Conservation (phyloP, 2,888 invertebrate genomes). For the Morpho deidamia region DNA sequence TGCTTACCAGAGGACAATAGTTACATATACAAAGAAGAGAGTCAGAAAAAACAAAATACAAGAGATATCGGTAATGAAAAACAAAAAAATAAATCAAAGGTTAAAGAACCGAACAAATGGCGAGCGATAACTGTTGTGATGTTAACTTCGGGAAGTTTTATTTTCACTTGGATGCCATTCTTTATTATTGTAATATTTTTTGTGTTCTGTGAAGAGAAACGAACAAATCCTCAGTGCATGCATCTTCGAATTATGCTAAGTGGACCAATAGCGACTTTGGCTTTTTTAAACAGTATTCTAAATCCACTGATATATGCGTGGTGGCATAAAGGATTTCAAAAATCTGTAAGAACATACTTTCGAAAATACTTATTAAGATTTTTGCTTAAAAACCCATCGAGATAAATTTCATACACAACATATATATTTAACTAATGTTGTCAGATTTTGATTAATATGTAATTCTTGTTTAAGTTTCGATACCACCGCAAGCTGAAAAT, state of each 20-base stretch:
- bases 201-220: constrained; percentile 70
- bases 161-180: constrained; percentile 81
- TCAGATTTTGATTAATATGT: too few relatives aligned
- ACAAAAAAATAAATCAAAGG: constrained; percentile 28
- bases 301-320: constrained; percentile 84
- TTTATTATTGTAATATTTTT: constrained; percentile 77
- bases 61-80: constrained; percentile 5
- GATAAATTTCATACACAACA: too few relatives aligned
- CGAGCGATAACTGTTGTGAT: constrained; percentile 80
- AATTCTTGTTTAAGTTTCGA: too few relatives aligned
- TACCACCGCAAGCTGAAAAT: too few relatives aligned
- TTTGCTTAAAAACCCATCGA: background rate
- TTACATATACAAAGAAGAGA: constrained; percentile 25
- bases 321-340: constrained; percentile 84
- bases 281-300: constrained; percentile 79
- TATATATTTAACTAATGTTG: too few relatives aligned
- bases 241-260: constrained; percentile 69
- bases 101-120: constrained; percentile 71
- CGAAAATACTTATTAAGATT: constrained; percentile 28
- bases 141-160: constrained; percentile 79
- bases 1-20: constrained; percentile 31
- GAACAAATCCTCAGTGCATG: constrained; percentile 64
- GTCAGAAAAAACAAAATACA: constrained; percentile 16
- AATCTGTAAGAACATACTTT: constrained; percentile 54
- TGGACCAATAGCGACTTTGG: constrained; percentile 79